phyloP scores from a whole-genome alignment of 2,888 invertebrate genomes.

The Monochamus alternatus region DNA sequence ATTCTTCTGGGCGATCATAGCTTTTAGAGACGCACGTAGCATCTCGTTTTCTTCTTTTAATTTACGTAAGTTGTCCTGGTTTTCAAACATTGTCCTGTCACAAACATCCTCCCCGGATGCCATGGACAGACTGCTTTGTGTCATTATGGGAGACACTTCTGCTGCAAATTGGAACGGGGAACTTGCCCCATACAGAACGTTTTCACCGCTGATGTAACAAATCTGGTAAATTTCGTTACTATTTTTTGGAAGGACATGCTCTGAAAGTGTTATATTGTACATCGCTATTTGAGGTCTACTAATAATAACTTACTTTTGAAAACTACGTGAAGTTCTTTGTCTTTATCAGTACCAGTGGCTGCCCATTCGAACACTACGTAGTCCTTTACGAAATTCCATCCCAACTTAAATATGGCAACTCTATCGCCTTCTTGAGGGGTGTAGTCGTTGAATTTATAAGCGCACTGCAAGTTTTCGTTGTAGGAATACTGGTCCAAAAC shows the following conservation, averaged over 20 bases:
- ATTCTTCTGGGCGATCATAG: constrained; percentile 51
- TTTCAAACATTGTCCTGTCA: constrained; percentile 16
- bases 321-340: constrained; percentile 49
- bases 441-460: constrained; percentile 61
- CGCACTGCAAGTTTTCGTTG: constrained; percentile 62
- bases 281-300: background rate
- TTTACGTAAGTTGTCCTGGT: constrained; percentile 11
- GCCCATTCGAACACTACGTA: constrained; percentile 67
- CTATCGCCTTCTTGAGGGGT: constrained; percentile 65
- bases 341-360: constrained; percentile 47
- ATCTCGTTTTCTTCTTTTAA: constrained; percentile 62
- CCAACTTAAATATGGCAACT: constrained; percentile 67
- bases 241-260: constrained; percentile 63
- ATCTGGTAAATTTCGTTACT: constrained; percentile 65
- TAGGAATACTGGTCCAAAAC: constrained; percentile 62
- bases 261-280: constrained; percentile 52
- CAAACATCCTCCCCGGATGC: constrained; percentile 11
- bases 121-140: constrained; percentile 18
- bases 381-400: constrained; percentile 67
- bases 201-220: constrained; percentile 66
- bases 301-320: constrained; percentile 62
- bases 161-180: constrained; percentile 63
- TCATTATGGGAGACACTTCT: constrained; percentile 39
- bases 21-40: constrained; percentile 57
- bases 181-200: constrained; percentile 66